A percentile compares a stretch with the other conserved stretches of the same genome.
Evolutionary conservation across 2,113 vertebrate species (phyloP).

Genomic region (Daboia siamensis): DNA sequence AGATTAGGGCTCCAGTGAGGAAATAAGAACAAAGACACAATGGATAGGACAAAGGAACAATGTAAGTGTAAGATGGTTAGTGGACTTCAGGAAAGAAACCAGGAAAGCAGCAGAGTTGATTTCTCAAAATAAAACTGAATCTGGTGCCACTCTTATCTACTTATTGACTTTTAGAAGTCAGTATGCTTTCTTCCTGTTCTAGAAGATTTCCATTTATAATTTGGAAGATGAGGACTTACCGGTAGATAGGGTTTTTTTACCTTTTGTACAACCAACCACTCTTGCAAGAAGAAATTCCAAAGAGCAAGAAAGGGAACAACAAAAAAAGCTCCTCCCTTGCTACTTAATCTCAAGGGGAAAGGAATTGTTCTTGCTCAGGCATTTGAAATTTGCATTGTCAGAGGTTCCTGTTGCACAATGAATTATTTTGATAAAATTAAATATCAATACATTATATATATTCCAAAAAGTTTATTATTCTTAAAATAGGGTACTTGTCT

Average conservation of each 20-base stretch:
- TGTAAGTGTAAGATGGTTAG: not conserved
- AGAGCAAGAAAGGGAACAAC: not conserved
- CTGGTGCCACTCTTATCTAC: not conserved
- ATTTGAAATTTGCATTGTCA: not conserved
- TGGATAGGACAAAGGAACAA: not conserved
- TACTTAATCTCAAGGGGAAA: not conserved
- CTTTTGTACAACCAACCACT: not conserved
- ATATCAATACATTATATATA: not conserved
- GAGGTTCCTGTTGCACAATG: not conserved
- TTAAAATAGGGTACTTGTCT: not conserved
- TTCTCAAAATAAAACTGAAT: not conserved
- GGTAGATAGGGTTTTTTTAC: too few relatives aligned
- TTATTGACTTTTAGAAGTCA: not conserved
- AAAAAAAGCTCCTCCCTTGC: not conserved
- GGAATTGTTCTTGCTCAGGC: not conserved
- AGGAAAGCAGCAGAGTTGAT: not conserved
- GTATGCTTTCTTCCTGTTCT: not conserved
- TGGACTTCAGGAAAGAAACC: not conserved
- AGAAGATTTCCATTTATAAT: not conserved
- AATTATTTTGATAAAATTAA: not conserved
- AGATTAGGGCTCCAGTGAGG: not conserved
- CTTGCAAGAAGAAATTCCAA: not conserved
- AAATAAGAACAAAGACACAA: not conserved
- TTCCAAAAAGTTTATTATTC: not conserved
- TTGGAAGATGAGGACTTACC: not conserved